These are phyloP conservation scores for Mustelus asterias DNA, from an alignment of 2,113 vertebrate genomes.

Conservation along the genomic window DNA sequence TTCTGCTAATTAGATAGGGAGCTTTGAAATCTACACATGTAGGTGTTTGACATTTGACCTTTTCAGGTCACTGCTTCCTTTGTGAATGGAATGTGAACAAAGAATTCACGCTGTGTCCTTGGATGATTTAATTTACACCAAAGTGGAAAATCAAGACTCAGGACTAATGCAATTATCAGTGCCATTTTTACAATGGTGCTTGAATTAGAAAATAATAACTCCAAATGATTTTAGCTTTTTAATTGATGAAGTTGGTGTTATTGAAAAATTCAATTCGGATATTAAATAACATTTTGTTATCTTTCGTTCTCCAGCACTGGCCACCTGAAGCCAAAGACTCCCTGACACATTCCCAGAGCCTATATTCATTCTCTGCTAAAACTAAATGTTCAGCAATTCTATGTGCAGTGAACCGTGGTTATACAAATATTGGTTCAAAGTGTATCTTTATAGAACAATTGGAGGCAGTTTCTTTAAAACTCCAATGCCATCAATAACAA, in stretches of 20 bases:
- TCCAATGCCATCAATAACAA: background rate
- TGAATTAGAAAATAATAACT: background rate
- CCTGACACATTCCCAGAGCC: background rate
- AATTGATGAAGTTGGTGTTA: background rate
- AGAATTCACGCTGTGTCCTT: background rate
- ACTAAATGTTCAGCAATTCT: background rate
- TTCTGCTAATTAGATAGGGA: conserved; percentile 2
- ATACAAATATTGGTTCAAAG: background rate
- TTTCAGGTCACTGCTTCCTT: background rate
- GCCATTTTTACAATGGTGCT: background rate
- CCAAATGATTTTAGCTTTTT: background rate
- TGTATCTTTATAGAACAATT: background rate
- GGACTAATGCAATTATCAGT: background rate
- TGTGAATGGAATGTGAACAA: background rate
- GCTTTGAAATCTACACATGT: background rate
- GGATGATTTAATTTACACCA: background rate
- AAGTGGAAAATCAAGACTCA: background rate
- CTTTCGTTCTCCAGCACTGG: background rate
- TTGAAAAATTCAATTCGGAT: background rate
- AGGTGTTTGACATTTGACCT: conserved; percentile 8
- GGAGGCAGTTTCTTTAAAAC: background rate
- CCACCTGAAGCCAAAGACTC: background rate
- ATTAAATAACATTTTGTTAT: background rate
- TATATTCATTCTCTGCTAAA: background rate
- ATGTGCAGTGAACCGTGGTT: background rate